Conservation (phyloP, 53 echinoderm and acorn worm species). For the Hippasteria phrygiana region DNA sequence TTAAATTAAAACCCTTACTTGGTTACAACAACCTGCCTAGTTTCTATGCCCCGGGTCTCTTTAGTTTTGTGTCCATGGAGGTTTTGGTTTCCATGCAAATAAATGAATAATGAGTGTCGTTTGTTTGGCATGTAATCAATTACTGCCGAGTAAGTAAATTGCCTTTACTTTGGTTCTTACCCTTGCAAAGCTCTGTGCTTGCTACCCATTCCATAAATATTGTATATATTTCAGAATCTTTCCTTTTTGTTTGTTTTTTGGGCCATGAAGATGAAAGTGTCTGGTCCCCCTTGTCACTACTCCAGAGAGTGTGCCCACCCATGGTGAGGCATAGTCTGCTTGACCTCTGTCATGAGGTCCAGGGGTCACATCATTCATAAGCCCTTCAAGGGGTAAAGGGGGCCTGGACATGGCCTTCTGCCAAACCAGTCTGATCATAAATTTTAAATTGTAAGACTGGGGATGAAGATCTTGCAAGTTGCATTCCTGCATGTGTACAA, state of each 20-base stretch:
- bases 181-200: background rate
- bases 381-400: background rate
- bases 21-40: background rate
- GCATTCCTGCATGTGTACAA: too few species aligned
- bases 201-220: background rate
- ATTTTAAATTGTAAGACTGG: too few species aligned
- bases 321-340: conserved; percentile 30
- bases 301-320: conserved; percentile 42
- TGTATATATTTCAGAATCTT: background rate
- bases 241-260: background rate
- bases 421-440: conserved; percentile 18
- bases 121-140: background rate
- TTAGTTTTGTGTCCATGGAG: background rate
- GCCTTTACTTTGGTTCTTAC: background rate
- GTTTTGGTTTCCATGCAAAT: conserved; percentile 33
- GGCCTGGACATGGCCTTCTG: too few species aligned
- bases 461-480: too few species aligned
- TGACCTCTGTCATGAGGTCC: background rate
- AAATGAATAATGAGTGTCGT: conserved; percentile 1
- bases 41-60: background rate
- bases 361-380: conserved; percentile 15
- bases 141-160: background rate
- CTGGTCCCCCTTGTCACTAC: background rate
- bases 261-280: background rate
- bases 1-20: conserved; percentile 21